phyloP scores from a whole-genome alignment of 2,113 vertebrate genomes.

The Strix uralensis region DNA sequence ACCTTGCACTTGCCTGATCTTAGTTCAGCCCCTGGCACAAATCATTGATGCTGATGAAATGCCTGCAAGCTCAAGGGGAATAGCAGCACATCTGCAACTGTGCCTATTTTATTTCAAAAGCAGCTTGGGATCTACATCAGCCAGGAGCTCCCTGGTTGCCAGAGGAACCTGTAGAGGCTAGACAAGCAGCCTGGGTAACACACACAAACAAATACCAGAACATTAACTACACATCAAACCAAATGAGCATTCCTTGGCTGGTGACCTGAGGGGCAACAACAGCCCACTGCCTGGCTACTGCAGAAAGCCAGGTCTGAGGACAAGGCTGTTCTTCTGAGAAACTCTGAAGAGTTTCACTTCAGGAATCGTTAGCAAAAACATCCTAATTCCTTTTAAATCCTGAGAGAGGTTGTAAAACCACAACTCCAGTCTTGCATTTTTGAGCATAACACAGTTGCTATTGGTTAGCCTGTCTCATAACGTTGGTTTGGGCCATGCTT shows the following conservation, averaged over 20 bases:
- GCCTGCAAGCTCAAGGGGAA: constrained; percentile 20
- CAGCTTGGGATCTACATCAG: neutral
- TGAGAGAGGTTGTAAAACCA: neutral
- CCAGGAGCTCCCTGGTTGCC: constrained; percentile 5
- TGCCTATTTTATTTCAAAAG: constrained; percentile 35
- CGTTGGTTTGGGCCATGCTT: neutral
- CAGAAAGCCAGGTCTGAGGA: neutral
- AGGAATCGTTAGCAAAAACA: neutral
- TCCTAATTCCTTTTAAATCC: neutral
- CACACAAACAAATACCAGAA: constrained; percentile 44
- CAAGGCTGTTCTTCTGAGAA: neutral
- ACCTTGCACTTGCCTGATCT: constrained; percentile 16
- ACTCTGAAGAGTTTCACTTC: neutral
- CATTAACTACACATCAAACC: neutral
- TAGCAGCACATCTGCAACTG: constrained; percentile 29
- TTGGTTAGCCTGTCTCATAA: neutral
- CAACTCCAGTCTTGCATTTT: neutral
- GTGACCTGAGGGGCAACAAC: neutral
- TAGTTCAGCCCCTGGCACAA: constrained; percentile 1
- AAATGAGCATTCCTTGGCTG: neutral
- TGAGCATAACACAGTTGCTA: neutral
- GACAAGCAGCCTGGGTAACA: neutral
- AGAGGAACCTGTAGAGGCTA: neutral
- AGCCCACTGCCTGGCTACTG: neutral
- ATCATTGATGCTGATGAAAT: constrained; percentile 6